Conservation (phyloP, 2,888 invertebrate species). For the Biston betularia region DNA sequence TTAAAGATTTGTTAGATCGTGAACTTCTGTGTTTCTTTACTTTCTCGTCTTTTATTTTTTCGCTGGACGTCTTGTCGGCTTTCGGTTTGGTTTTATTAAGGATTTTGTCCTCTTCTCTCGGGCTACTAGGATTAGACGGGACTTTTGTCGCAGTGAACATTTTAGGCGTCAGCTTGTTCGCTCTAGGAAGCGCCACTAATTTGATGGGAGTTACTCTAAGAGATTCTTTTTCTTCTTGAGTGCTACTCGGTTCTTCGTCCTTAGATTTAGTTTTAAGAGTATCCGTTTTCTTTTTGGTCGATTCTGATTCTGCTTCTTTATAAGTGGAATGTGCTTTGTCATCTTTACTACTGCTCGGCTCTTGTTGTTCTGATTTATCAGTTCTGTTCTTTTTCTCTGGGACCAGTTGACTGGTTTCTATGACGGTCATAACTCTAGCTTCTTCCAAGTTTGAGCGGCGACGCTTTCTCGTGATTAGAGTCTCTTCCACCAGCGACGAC, state of each 20-base stretch:
- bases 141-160: conserved; percentile 43
- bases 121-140: conserved; percentile 47
- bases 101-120: conserved; percentile 42
- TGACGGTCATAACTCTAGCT: conserved; percentile 59
- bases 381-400: conserved; percentile 59
- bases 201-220: conserved; percentile 57
- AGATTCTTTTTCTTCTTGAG: conserved; percentile 46
- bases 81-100: conserved; percentile 46
- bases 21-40: conserved; percentile 60
- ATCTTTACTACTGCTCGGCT: conserved; percentile 42
- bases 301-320: conserved; percentile 15
- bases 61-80: conserved; percentile 41
- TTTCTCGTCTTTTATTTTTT: conserved; percentile 49
- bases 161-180: conserved; percentile 47
- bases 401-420: conserved; percentile 49
- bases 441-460: conserved; percentile 71
- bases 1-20: conserved; percentile 58
- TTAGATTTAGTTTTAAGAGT: conserved; percentile 35
- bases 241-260: conserved; percentile 49
- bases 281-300: conserved; percentile 20
- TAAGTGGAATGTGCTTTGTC: conserved; percentile 30
- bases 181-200: conserved; percentile 57
- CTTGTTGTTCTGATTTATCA: conserved; percentile 40
- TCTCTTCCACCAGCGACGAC: conserved; percentile 34
- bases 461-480: conserved; percentile 63